Conservation (phyloP, 2,888 invertebrate genomes). For the Watsonalla cultraria region DNA sequence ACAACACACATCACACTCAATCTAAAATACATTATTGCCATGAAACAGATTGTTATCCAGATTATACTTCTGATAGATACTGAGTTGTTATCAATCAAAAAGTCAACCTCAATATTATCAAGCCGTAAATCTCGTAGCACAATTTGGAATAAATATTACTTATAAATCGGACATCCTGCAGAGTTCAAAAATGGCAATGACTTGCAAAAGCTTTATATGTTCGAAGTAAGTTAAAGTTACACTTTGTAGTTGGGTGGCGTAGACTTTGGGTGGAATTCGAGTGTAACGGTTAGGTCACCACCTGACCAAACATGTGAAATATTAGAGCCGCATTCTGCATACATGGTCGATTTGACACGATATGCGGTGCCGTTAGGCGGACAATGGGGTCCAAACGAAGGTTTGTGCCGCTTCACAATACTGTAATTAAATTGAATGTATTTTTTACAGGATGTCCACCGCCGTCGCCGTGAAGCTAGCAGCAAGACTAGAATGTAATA, state of each 20-base stretch:
- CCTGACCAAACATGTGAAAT: slow-evolving; percentile 38
- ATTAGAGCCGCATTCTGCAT: slow-evolving; percentile 31
- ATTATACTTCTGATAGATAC: neutral
- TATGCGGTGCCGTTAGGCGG: slow-evolving; percentile 40
- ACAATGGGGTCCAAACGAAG: slow-evolving; percentile 41
- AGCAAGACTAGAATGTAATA: slow-evolving; percentile 15
- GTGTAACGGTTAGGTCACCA: slow-evolving; percentile 31
- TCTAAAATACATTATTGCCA: too few species aligned
- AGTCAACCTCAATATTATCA: neutral
- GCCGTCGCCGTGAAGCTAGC: slow-evolving; percentile 41
- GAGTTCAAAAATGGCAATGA: slow-evolving; percentile 1
- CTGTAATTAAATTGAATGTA: slow-evolving; percentile 23
- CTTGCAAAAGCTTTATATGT: neutral
- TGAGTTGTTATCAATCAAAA: neutral
- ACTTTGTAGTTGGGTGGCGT: slow-evolving; percentile 3
- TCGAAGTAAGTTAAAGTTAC: neutral
- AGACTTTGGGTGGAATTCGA: neutral
- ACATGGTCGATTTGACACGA: slow-evolving; percentile 43
- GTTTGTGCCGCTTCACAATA: slow-evolving; percentile 23
- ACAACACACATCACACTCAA: too few species aligned
- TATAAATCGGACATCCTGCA: neutral
- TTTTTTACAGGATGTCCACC: slow-evolving; percentile 76
- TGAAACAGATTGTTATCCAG: too few species aligned
- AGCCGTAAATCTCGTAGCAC: neutral
- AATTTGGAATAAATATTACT: neutral